Base-by-base conservation (phyloP, 2,113 vertebrate species). In the Malurus elegans region DNA sequence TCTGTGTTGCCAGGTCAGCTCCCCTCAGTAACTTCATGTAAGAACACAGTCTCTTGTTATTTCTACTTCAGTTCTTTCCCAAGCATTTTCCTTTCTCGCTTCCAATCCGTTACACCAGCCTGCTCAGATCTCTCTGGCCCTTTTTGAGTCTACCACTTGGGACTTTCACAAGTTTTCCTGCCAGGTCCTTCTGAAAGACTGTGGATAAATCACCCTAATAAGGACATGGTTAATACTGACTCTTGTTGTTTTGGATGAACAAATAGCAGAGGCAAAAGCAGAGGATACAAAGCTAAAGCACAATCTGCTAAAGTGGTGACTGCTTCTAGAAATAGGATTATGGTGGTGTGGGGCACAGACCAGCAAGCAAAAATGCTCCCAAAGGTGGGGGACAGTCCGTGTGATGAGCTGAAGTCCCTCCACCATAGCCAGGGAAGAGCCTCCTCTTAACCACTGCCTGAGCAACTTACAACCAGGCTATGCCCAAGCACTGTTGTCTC, bases 371-470 rank as follows among this genome's bases (percentile, higher is more conserved):
- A 60, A 66, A 50, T 3, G 19, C 10, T 38, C n/a, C 50, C 71
- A 60, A 6, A 18, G 16, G 50, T 38, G 66, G 21, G 4, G 15
- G 8, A 9, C 12, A n/a, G 24, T 21, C 12, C 0, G 0, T 23
- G 19, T 48, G 51, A 14, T 4, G n/a, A 65, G 15, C 1, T 75
- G 34, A 10, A 54, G 38, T 26, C 38, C 38, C 44, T 69, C 12
- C 60, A 54, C 51, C 14, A 79, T 48, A n/a, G 65, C 7, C 4
- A 38, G 25, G 47, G 45, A n/a, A 38, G 26, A 1, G 9, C 18
- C 34, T 62, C 31, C 42, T 34, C 51, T 18, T 1, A 12, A 4
- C 6, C 2, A 4, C 1, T 34, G 34, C 57, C 45, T 29, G 3
- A 36, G 34, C 29, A 29, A 12, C 19, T 16, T 1, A 6, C 7